Evolutionary conservation across 2,113 vertebrate species (phyloP).

Genomic region (Paraplagusia blochii): DNA sequence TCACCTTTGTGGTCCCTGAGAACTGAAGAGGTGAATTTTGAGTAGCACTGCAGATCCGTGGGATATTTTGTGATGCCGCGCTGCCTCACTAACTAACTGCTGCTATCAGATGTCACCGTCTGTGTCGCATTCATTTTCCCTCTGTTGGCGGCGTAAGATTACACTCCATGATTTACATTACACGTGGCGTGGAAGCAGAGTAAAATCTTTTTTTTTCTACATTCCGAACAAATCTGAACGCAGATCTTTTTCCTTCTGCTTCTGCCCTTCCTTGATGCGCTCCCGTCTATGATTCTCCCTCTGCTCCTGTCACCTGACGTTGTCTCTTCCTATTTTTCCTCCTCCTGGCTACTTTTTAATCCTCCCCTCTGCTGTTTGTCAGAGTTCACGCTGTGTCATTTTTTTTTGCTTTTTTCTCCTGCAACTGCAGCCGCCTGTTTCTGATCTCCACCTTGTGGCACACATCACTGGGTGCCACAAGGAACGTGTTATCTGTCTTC

Average conservation of each 20-base stretch:
- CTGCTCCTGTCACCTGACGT: slow-evolving; percentile 14
- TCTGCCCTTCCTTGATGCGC: neutral
- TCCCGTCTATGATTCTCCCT: slow-evolving; percentile 13
- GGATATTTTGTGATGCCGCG: neutral
- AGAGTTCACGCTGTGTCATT: slow-evolving; percentile 7
- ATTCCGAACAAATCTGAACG: neutral
- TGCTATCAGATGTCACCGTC: neutral
- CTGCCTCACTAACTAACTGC: slow-evolving; percentile 7
- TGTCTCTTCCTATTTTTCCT: slow-evolving; percentile 7
- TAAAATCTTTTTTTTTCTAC: neutral
- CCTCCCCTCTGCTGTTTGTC: slow-evolving; percentile 8
- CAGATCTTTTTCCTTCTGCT: neutral
- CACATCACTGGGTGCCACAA: slow-evolving; percentile 6
- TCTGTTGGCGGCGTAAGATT: neutral
- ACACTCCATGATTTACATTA: slow-evolving; percentile 1
- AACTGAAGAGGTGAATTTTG: neutral
- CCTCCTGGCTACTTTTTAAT: slow-evolving; percentile 14
- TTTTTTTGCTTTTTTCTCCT: neutral
- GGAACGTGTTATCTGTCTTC: slow-evolving; percentile 22
- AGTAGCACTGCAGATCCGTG: neutral
- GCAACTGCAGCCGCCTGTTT: slow-evolving; percentile 1
- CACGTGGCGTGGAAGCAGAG: neutral
- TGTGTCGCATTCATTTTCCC: neutral
- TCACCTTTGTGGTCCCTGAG: neutral
- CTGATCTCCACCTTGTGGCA: slow-evolving; percentile 22